Evolutionary conservation across 2,113 vertebrate species (phyloP).

Genomic region (Chlorodrepanis virens): DNA sequence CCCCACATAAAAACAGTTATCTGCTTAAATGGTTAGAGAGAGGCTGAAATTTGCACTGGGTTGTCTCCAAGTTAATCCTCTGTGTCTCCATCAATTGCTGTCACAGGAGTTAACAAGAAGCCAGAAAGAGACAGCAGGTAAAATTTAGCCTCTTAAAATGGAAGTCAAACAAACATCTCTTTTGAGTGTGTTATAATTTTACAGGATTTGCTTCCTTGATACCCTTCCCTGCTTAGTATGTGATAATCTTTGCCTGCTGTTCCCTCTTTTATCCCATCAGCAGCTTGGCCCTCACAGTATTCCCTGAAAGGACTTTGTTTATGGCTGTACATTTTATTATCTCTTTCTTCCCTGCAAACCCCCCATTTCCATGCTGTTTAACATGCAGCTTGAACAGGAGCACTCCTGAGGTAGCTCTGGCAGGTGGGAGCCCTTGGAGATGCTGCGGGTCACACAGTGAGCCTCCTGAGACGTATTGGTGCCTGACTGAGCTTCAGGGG

Average conservation of each 20-base stretch:
- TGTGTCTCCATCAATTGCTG: neutral
- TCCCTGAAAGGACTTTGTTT: neutral
- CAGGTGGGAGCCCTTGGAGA: neutral
- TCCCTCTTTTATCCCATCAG: neutral
- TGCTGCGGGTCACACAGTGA: neutral
- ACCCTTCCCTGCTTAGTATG: neutral
- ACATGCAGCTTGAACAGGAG: neutral
- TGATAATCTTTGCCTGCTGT: neutral
- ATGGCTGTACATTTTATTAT: neutral
- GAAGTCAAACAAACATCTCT: neutral
- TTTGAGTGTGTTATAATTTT: neutral
- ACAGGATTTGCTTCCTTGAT: neutral
- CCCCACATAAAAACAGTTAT: conserved; percentile 35
- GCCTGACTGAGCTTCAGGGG: neutral
- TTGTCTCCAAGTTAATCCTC: conserved; percentile 49
- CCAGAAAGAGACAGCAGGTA: neutral
- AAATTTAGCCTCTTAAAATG: conserved; percentile 16
- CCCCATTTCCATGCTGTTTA: neutral
- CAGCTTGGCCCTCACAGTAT: neutral
- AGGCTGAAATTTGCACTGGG: neutral
- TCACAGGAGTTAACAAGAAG: neutral
- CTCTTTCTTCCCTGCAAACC: neutral
- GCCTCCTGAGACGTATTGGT: neutral
- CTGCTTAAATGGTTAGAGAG: neutral
- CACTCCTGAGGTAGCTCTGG: neutral